Percentiles rank a stretch among this genome's conserved stretches.
These are phyloP conservation scores for Rambutsinella grinnellia DNA, from an alignment of 2,888 invertebrate species.

Conservation along the genomic window DNA sequence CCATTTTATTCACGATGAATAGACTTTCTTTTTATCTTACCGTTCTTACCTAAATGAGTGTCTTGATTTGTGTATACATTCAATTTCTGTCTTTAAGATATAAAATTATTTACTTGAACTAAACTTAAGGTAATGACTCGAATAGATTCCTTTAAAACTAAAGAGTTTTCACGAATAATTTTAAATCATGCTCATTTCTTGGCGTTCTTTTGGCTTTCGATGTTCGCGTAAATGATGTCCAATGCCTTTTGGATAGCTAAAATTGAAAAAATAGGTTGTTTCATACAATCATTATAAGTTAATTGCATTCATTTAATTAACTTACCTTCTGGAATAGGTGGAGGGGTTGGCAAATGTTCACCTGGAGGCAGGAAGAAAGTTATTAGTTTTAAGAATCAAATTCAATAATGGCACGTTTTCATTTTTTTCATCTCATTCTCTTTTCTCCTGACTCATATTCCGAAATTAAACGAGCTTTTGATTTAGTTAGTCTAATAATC, in stretches of 20 bases:
- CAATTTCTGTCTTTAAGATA: too few species aligned
- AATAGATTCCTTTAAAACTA: slow-evolving; percentile 20
- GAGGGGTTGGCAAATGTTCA: slow-evolving; percentile 64
- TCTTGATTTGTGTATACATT: too few species aligned
- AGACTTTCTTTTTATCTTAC: too few species aligned
- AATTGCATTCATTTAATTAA: neutral
- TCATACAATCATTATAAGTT: neutral
- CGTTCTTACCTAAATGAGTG: too few species aligned
- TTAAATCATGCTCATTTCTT: slow-evolving; percentile 22
- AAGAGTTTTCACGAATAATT: too few species aligned
- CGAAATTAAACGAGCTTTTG: neutral
- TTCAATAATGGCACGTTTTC: too few species aligned
- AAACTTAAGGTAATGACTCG: slow-evolving; percentile 33
- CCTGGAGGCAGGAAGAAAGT: slow-evolving; percentile 55
- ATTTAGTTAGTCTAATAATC: too few species aligned
- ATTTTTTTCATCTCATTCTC: slow-evolving; percentile 3
- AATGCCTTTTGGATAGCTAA: slow-evolving; percentile 54
- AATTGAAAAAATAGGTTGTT: slow-evolving; percentile 2
- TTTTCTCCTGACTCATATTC: too few species aligned
- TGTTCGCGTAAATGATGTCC: slow-evolving; percentile 62
- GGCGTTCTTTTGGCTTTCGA: slow-evolving; percentile 49
- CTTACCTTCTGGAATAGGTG: slow-evolving; percentile 64
- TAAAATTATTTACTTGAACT: too few species aligned
- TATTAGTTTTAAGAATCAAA: too few species aligned
- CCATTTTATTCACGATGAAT: too few species aligned